A percentile compares a stretch with the other conserved stretches of the same genome.
These are phyloP conservation scores for Zygothrica quintamaculata DNA, from an alignment of 2,888 invertebrate species.

Conservation along the genomic window DNA sequence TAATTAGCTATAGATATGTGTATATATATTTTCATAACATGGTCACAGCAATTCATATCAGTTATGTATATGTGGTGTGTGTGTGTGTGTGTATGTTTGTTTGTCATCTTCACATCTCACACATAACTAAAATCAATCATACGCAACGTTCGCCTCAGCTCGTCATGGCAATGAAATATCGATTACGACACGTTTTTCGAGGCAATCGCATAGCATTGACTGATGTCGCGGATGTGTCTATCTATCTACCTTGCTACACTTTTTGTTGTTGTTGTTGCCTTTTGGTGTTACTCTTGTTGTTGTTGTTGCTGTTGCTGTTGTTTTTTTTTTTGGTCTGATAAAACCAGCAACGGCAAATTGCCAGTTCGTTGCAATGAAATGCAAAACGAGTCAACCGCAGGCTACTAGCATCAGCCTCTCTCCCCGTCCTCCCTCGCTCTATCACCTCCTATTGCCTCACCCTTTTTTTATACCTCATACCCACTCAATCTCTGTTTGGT, in stretches of 20 bases:
- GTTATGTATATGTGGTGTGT: slow-evolving; percentile 7
- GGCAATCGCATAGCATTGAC: slow-evolving; percentile 46
- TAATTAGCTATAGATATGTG: slow-evolving; percentile 24
- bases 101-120: slow-evolving; percentile 33
- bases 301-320: slow-evolving; percentile 16
- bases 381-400: slow-evolving; percentile 68
- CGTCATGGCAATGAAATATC: slow-evolving; percentile 74
- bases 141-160: slow-evolving; percentile 66
- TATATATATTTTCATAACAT: slow-evolving; percentile 35
- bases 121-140: slow-evolving; percentile 70
- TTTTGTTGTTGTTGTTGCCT: slow-evolving; percentile 7
- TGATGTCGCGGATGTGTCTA: slow-evolving; percentile 56
- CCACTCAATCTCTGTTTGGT: background rate
- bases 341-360: slow-evolving; percentile 35
- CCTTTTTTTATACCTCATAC: background rate
- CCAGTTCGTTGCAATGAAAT: slow-evolving; percentile 55
- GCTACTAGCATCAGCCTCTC: slow-evolving; percentile 19
- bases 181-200: slow-evolving; percentile 70
- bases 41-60: slow-evolving; percentile 35
- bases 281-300: slow-evolving; percentile 9
- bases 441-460: slow-evolving; percentile 2
- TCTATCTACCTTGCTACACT: slow-evolving; percentile 29
- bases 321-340: slow-evolving; percentile 31
- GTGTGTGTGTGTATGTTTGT: slow-evolving; percentile 14
- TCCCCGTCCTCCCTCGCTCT: background rate